Evolutionary conservation across 2,113 vertebrate species (phyloP), one percentile per base, ranked within the genome.

Genomic region (Nannospalax galili): DNA sequence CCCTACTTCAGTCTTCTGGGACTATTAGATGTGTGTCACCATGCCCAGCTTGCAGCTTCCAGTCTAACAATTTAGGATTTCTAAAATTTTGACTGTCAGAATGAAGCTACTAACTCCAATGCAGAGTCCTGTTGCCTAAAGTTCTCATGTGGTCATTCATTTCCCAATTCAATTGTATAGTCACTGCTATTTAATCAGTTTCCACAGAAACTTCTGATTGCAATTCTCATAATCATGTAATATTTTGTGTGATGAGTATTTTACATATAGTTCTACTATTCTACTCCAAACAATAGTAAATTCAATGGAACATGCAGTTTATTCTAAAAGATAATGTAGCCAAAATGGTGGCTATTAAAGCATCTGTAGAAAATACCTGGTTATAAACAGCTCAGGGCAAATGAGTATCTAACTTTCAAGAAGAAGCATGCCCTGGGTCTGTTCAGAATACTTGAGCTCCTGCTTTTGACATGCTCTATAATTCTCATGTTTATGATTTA

Each of bases 401-500:
- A 88, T 42, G 62, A 62, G 78, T 4, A 1, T 14, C 20, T 4
- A 40, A 22, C 22, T 3, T 58, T 87, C 22, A 30, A 9, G 84
- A 45, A 72, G 40, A 28, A 65, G 17, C 7, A 74, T 62, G 8
- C 14, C 8, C 52, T 28, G 26, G 3, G 5, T 85, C 67, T 69
- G 52, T 19, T 78, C 7, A 90, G 32, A 82, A 60, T 2, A 35
- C 56, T 52, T 58, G 62, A 91, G 3, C 52, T 52, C 60, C 1
- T 95, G 45, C 9, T 88, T 96, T 95, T 86, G 28, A 84, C 73
- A 9, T 86, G 15, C 4, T 92, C 48, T 42, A 32, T 19, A 60
- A 94, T 64, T 91, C 65, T 75, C 89, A 86, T 37, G 3, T 45
- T 67, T 91, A 48, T 91, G 81, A 91, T 67, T 72, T 69, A 82